phyloP scores from a whole-genome alignment of 2,888 invertebrate species.

The Sympetrum striolatum region DNA sequence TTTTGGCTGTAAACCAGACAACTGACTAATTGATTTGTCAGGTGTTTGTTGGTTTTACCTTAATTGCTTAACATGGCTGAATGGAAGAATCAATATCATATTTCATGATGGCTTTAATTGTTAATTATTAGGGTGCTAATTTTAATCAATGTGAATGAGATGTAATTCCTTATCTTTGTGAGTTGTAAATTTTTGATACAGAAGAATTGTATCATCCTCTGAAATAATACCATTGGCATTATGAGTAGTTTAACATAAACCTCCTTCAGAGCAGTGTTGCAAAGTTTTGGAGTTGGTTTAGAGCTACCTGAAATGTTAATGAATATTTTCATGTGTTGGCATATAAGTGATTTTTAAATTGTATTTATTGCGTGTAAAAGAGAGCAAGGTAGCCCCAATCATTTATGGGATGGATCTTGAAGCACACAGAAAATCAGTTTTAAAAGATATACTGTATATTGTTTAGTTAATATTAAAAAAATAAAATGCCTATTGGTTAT shows the following conservation, averaged over 20 bases:
- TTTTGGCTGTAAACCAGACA: conserved; percentile 17
- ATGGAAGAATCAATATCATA: not conserved
- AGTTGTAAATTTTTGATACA: not conserved
- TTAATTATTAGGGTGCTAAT: conserved; percentile 6
- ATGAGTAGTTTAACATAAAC: conserved; percentile 14
- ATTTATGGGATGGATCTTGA: too few relatives aligned
- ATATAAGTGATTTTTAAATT: too few relatives aligned
- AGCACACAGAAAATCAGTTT: too few relatives aligned
- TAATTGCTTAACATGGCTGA: conserved; percentile 5
- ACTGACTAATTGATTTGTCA: conserved; percentile 16
- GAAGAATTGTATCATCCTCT: not conserved
- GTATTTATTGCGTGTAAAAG: too few relatives aligned
- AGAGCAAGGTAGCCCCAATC: too few relatives aligned
- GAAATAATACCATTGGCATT: not conserved
- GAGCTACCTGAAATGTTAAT: not conserved
- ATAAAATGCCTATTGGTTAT: too few relatives aligned
- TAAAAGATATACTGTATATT: too few relatives aligned
- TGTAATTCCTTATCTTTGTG: not conserved
- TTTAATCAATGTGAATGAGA: conserved; percentile 21
- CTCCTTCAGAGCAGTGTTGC: not conserved
- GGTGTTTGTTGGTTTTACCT: conserved; percentile 35
- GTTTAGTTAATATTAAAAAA: too few relatives aligned
- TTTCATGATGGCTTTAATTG: not conserved
- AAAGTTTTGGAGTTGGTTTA: conserved; percentile 36
- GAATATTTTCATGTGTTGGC: not conserved